Evolutionary conservation across 2,888 invertebrate genomes (phyloP), one percentile per base, ranked within the genome.

Genomic region (Nineta flava): DNA sequence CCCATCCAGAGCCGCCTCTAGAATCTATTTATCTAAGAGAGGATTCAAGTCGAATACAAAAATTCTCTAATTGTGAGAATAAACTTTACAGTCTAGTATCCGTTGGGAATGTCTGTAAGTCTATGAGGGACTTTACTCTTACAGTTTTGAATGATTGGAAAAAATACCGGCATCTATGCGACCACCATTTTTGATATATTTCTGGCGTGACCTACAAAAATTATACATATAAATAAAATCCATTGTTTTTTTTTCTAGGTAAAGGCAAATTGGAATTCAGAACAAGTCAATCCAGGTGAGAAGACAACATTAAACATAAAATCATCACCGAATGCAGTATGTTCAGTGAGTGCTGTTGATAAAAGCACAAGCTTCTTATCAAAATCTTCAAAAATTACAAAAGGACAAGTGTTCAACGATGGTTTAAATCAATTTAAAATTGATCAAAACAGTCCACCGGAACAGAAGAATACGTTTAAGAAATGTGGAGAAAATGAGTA

Each of bases 331-430:
- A 65, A 67, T 51, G 78, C 78, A 0, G 57, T 77, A 1, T 79
- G 79, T 57, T 73, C 75, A 9, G 57, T 77, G 16, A 71, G 75
- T 1, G 71, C 73, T 1, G 68, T 76, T 1, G 79, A 79, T 60
- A 73, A 74, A 56, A 73, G 77, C 50, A 69, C 72, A 0, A 66
- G 65, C 40, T 71, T 75, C 53, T 56, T 74, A n/a, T 57, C 59
- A 0, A 50, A 53, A 40, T 44, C 47, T 12, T 46, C 50, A 40
- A 44, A 52, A 10, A 50, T 57, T 13, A 61, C 63, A 21, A 59
- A 61, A 2, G 58, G 61, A 9, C 55, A 55, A 13, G 57, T 61
- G 0, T 67, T 67, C 49, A 26, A 26, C 56, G 60, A 3, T 55
- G 26, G 61, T 19, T 53, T 67, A 3, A 59, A 61, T 50, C 58